A percentile compares a stretch with the other conserved stretches of the same genome.
Evolutionary conservation across 2,888 invertebrate genomes (phyloP).

Genomic region (Beris morrisii): DNA sequence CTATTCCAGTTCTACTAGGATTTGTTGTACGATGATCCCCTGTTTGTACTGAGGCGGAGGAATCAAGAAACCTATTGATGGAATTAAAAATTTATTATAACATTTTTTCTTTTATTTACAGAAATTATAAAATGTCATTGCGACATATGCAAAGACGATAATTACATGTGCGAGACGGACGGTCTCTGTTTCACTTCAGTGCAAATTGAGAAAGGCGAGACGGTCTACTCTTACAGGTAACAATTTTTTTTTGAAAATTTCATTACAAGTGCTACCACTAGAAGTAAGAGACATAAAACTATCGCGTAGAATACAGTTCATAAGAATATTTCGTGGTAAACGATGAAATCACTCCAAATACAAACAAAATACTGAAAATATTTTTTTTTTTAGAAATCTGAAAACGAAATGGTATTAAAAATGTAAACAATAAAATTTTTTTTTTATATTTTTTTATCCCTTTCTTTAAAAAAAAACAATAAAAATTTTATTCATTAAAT

Average conservation of each 20-base stretch:
- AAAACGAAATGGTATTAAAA: constrained; percentile 40
- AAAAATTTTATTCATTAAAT: constrained; percentile 9
- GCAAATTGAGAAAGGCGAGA: constrained; percentile 63
- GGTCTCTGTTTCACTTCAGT: constrained; percentile 86
- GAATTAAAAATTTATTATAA: background rate
- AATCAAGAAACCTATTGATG: too few species aligned
- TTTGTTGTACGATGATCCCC: too few species aligned
- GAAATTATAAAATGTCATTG: constrained; percentile 76
- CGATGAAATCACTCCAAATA: background rate
- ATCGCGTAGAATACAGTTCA: background rate
- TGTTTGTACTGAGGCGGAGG: too few species aligned
- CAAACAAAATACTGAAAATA: background rate
- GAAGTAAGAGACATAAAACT: background rate
- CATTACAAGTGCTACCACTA: background rate
- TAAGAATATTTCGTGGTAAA: constrained; percentile 1
- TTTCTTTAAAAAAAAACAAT: constrained; percentile 6
- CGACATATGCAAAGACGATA: constrained; percentile 72
- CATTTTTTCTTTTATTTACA: constrained; percentile 35
- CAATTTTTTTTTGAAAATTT: constrained; percentile 45
- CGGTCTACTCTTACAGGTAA: constrained; percentile 77
- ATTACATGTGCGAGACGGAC: constrained; percentile 84
- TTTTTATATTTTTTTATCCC: constrained; percentile 13
- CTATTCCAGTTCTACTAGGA: too few species aligned
- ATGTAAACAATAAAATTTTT: background rate
- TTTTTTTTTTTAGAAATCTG: constrained; percentile 33